phyloP scores from a whole-genome alignment of 2,113 vertebrate genomes.

The Xenus cinereus region DNA sequence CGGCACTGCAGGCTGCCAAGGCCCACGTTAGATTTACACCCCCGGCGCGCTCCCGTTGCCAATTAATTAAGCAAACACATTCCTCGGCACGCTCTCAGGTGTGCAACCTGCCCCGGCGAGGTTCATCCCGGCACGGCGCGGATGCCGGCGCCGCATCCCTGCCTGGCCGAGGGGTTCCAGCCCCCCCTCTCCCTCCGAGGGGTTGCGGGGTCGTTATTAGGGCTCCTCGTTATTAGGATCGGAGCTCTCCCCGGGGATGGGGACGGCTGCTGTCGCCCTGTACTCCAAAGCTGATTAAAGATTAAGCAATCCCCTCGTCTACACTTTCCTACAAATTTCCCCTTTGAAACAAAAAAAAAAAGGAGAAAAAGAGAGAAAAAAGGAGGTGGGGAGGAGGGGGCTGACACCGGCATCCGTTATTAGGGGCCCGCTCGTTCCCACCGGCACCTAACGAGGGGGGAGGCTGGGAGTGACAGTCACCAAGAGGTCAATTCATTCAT shows the following conservation, averaged over 20 bases:
- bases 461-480: conserved; percentile 50
- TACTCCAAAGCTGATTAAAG: background rate
- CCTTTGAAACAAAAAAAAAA: background rate
- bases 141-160: background rate
- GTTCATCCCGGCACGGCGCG: background rate
- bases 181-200: background rate
- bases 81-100: conserved; percentile 76
- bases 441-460: background rate
- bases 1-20: conserved; percentile 57
- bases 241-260: background rate
- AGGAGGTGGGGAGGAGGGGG: background rate
- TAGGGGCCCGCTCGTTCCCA: background rate
- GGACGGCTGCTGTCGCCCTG: background rate
- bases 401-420: background rate
- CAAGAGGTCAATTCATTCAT: conserved; percentile 69
- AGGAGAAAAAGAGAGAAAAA: too few relatives aligned
- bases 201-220: background rate
- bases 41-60: conserved; percentile 50
- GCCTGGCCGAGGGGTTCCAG: background rate
- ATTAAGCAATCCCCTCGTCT: background rate
- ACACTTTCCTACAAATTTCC: background rate
- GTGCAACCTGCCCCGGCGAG: conserved; percentile 27
- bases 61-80: conserved; percentile 78
- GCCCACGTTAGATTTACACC: conserved; percentile 57
- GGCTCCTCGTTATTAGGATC: background rate